A percentile compares a stretch with the other conserved stretches of the same genome.
Conservation (phyloP, 1,140 invertebrate species). For the Idris sp. region DNA sequence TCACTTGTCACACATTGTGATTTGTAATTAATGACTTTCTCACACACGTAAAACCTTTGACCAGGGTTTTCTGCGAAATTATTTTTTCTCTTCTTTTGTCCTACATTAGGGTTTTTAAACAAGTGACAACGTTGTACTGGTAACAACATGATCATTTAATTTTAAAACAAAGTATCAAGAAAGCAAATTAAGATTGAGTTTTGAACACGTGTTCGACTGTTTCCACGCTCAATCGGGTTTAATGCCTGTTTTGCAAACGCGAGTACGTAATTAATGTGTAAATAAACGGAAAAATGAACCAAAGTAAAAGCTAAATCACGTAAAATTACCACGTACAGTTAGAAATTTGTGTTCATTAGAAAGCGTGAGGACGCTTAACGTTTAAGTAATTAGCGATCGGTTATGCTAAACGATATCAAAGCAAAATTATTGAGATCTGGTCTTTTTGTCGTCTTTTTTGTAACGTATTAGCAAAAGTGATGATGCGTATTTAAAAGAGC, state of each 20-base stretch:
- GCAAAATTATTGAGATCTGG: too few relatives aligned
- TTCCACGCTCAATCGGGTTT: neutral
- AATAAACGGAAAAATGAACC: conserved; percentile 61
- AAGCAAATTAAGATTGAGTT: too few relatives aligned
- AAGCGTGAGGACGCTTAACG: conserved; percentile 18
- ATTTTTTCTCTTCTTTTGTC: conserved; percentile 2
- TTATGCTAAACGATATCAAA: too few relatives aligned
- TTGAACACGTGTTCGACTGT: too few relatives aligned
- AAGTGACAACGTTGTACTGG: conserved; percentile 19
- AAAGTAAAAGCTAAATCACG: conserved; percentile 62
- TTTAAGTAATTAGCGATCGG: conserved; percentile 36
- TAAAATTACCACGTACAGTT: conserved; percentile 32
- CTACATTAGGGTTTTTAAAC: conserved; percentile 15
- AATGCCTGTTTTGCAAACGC: neutral
- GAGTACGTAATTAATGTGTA: conserved; percentile 63
- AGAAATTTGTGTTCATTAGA: conserved; percentile 41
- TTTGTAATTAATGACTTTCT: neutral
- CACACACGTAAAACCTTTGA: conserved; percentile 7
- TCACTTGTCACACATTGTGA: too few relatives aligned
- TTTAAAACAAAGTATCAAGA: conserved; percentile 1
- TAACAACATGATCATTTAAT: conserved; percentile 12
- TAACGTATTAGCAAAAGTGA: too few relatives aligned
- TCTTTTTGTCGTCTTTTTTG: too few relatives aligned
- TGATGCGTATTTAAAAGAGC: too few relatives aligned
- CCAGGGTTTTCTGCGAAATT: neutral